Evolutionary conservation across 2,888 invertebrate genomes (phyloP).

Genomic region (Cerastis rubricosa): DNA sequence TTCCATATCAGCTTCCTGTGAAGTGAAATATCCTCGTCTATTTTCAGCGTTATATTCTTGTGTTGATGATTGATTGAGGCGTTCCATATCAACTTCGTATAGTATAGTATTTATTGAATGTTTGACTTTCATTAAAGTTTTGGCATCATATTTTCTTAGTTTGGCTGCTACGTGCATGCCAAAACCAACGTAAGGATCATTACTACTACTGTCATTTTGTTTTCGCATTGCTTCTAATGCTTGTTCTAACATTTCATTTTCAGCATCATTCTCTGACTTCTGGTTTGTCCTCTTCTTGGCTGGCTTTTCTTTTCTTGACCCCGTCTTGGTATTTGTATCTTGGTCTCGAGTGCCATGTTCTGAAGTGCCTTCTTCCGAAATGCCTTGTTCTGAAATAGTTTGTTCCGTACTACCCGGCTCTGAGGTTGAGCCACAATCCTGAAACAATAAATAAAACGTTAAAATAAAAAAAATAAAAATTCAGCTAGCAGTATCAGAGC

Average conservation of each 20-base stretch:
- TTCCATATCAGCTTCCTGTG: conserved; percentile 8
- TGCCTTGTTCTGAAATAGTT: conserved; percentile 40
- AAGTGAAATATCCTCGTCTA: conserved; percentile 45
- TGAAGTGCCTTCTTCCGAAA: conserved; percentile 39
- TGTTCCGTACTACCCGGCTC: conserved; percentile 42
- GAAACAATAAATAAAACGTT: conserved; percentile 36
- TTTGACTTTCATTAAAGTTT: conserved; percentile 44
- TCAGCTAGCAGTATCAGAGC: conserved; percentile 37
- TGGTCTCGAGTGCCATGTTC: conserved; percentile 49
- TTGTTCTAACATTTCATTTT: conserved; percentile 56
- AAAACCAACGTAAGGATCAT: conserved; percentile 53
- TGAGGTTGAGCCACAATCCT: conserved; percentile 50
- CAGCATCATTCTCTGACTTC: conserved; percentile 42
- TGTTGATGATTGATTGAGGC: conserved; percentile 38
- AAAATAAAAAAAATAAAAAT: conserved; percentile 15
- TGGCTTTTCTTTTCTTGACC: conserved; percentile 45
- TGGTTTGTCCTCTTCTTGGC: conserved; percentile 44
- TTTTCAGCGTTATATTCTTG: conserved; percentile 46
- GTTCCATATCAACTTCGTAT: conserved; percentile 41
- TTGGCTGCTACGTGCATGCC: conserved; percentile 56
- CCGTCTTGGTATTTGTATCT: conserved; percentile 42
- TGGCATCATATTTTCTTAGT: conserved; percentile 55
- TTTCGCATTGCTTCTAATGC: conserved; percentile 54
- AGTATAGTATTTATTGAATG: conserved; percentile 54
- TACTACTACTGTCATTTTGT: conserved; percentile 53